Evolutionary conservation across 2,888 invertebrate genomes (phyloP).

Genomic region (Gymnoscelis rufifasciata): DNA sequence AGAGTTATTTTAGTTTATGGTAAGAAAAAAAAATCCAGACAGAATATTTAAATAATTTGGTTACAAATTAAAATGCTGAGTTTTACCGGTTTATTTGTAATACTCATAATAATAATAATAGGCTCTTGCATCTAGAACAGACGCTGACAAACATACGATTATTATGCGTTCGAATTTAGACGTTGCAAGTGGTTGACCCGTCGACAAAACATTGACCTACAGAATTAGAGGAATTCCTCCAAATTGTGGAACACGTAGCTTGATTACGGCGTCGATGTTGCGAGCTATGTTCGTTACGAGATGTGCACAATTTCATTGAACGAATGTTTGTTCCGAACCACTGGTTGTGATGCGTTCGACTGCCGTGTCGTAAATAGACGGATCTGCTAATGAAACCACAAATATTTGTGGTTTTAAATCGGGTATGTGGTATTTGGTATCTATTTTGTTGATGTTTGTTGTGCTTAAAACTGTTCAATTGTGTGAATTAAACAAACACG

Average conservation of each 20-base stretch:
- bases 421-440: not conserved
- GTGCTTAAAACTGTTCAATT: too few relatives aligned
- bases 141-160: too few relatives aligned
- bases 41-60: too few relatives aligned
- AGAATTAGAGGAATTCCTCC: constrained; percentile 10
- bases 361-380: constrained; percentile 4
- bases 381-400: constrained; percentile 10
- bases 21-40: too few relatives aligned
- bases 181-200: constrained; percentile 1
- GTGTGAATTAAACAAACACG: too few relatives aligned
- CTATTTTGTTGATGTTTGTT: not conserved
- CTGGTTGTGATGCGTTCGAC: constrained; percentile 8
- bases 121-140: too few relatives aligned
- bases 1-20: too few relatives aligned
- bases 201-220: too few relatives aligned
- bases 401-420: not conserved
- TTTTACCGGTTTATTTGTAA: too few relatives aligned
- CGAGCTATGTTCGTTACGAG: constrained; percentile 16
- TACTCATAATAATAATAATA: too few relatives aligned
- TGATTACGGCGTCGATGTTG: constrained; percentile 30
- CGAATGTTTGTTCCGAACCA: constrained; percentile 20
- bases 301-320: constrained; percentile 13
- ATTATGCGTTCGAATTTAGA: too few relatives aligned
- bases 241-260: constrained; percentile 13
- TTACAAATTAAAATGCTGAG: too few relatives aligned